Conservation (phyloP, 1,140 invertebrate genomes). For the Melitaea cinxia region DNA sequence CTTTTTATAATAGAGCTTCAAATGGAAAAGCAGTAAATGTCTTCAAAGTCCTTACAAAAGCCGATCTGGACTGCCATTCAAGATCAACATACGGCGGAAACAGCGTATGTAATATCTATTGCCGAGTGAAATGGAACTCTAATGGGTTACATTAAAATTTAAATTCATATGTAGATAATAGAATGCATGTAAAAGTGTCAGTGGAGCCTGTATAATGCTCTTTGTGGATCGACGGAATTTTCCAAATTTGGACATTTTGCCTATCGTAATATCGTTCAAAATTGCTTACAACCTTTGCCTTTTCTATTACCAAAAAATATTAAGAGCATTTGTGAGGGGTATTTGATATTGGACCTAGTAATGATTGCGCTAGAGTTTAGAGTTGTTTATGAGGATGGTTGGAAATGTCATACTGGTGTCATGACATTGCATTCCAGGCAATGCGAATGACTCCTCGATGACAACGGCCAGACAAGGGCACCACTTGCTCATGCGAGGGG, state of each 20-base stretch:
- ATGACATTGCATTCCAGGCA: conserved; percentile 76
- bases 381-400: conserved; percentile 26
- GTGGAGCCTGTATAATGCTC: conserved; percentile 64
- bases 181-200: conserved; percentile 50
- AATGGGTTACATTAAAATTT: conserved; percentile 27
- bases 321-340: conserved; percentile 22
- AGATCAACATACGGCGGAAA: conserved; percentile 41
- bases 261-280: conserved; percentile 51
- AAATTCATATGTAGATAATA: conserved; percentile 34
- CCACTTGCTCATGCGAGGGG: conserved; percentile 55
- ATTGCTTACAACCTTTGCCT: conserved; percentile 39
- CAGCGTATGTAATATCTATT: conserved; percentile 36
- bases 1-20: conserved; percentile 25
- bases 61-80: conserved; percentile 60
- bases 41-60: conserved; percentile 49
- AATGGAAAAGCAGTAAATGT: conserved; percentile 30
- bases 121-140: conserved; percentile 33
- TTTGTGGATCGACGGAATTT: conserved; percentile 50
- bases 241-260: conserved; percentile 60
- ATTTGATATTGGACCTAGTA: conserved; percentile 34
- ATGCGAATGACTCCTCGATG: conserved; percentile 75
- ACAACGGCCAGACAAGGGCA: conserved; percentile 80
- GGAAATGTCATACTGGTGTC: conserved; percentile 58
- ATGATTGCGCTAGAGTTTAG: conserved; percentile 11
- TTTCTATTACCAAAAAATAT: conserved; percentile 23